These are phyloP conservation scores for Drosophila persimilis DNA, from an alignment of 1,140 invertebrate species.

Conservation along the genomic window DNA sequence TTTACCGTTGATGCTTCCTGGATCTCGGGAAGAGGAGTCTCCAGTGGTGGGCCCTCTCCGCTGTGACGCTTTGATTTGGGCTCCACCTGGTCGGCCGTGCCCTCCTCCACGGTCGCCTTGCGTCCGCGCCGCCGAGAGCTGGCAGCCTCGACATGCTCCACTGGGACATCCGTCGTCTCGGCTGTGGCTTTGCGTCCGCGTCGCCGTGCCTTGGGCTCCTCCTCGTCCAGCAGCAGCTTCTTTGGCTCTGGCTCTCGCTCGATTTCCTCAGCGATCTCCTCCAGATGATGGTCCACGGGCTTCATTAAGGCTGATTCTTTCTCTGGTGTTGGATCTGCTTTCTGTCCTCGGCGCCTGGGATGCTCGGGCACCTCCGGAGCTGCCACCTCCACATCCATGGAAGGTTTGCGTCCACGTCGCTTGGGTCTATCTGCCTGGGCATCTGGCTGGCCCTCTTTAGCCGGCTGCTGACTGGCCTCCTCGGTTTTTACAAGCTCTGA, in stretches of 20 bases:
- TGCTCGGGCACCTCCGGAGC: neutral
- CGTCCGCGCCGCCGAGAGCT: conserved; percentile 16
- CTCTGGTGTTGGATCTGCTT: conserved; percentile 3
- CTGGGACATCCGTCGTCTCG: neutral
- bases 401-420: conserved; percentile 28
- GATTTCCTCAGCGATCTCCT: conserved; percentile 9
- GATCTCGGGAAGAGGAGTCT: conserved; percentile 5
- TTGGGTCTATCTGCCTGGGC: conserved; percentile 17
- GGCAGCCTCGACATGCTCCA: neutral
- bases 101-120: conserved; percentile 24
- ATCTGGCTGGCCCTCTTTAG: neutral
- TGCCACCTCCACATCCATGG: conserved; percentile 7
- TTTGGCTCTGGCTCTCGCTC: conserved; percentile 9
- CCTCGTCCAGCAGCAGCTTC: conserved; percentile 2
- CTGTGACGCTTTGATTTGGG: conserved; percentile 13
- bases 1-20: conserved; percentile 9
- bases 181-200: conserved; percentile 24
- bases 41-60: neutral
- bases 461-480: neutral
- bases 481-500: no score
- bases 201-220: conserved; percentile 15
- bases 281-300: neutral
- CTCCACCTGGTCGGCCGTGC: conserved; percentile 7
- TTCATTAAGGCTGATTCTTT: conserved; percentile 4
- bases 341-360: conserved; percentile 23